These are phyloP conservation scores for Streptopelia turtur DNA, from an alignment of 2,797 vertebrate genomes.

Conservation along the genomic window DNA sequence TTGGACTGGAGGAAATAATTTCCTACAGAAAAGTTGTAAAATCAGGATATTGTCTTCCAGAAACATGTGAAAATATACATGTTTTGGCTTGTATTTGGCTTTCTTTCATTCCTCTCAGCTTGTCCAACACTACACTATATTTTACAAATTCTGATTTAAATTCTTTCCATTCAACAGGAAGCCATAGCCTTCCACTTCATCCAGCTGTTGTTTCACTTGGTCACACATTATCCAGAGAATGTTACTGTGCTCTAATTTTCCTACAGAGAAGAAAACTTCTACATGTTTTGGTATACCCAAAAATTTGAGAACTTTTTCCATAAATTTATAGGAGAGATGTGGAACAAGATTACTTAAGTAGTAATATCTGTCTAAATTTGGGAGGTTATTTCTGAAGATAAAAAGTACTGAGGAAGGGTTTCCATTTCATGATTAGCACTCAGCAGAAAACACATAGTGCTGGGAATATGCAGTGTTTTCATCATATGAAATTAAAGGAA, in stretches of 20 bases:
- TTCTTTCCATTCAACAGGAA: slow-evolving; percentile 50
- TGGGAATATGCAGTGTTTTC: not conserved
- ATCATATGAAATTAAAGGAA: not conserved
- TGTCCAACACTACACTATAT: slow-evolving; percentile 5
- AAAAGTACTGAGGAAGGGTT: not conserved
- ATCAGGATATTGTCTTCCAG: not conserved
- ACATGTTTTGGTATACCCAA: not conserved
- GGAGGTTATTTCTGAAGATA: not conserved
- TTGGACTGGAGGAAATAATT: slow-evolving; percentile 25
- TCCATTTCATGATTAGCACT: not conserved
- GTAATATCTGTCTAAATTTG: not conserved
- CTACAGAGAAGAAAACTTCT: not conserved
- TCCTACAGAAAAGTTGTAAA: not conserved
- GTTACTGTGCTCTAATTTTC: slow-evolving; percentile 1
- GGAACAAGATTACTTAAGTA: not conserved
- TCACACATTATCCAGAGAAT: not conserved
- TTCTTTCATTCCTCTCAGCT: not conserved
- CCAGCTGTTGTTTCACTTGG: slow-evolving; percentile 32
- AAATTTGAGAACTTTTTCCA: not conserved
- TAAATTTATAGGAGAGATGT: not conserved
- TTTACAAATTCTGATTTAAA: slow-evolving; percentile 55
- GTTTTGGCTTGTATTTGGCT: slow-evolving; percentile 29
- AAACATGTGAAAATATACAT: slow-evolving; percentile 13
- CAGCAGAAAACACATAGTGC: not conserved
- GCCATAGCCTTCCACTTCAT: not conserved